phyloP scores from a whole-genome alignment of 2,797 vertebrate genomes.

The Scolopax bukidnonensis region DNA sequence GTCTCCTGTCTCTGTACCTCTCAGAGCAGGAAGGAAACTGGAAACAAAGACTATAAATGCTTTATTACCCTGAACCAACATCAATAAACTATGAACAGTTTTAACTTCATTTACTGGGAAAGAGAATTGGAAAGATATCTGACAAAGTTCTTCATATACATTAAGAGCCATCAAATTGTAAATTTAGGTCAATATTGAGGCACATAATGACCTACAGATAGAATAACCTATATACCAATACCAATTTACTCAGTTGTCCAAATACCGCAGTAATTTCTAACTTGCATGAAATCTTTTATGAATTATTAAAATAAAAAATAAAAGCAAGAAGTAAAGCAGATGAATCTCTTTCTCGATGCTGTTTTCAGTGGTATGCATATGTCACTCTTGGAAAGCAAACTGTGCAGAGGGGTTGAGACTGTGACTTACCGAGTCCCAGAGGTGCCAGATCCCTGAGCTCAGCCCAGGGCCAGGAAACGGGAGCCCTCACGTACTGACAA shows the following conservation, averaged over 20 bases:
- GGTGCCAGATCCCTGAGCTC: accelerated
- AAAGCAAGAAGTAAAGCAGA: not conserved
- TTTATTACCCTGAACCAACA: conserved; percentile 49
- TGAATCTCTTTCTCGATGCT: not conserved
- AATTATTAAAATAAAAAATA: not conserved
- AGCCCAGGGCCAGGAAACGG: accelerated
- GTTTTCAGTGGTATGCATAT: accelerated
- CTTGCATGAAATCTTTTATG: not conserved
- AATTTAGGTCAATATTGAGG: not conserved
- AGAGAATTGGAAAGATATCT: not conserved
- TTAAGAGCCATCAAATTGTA: conserved; percentile 10
- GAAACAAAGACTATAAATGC: conserved; percentile 33
- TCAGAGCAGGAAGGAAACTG: conserved; percentile 37
- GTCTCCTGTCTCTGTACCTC: not conserved
- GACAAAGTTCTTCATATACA: conserved; percentile 38
- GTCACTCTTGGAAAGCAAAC: not conserved
- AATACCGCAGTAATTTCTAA: not conserved
- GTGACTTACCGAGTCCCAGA: not conserved
- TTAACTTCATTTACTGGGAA: conserved; percentile 48
- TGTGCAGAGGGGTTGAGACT: not conserved
- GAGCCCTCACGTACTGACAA: not conserved
- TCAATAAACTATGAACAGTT: conserved; percentile 35
- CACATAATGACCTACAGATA: not conserved
- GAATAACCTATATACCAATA: not conserved
- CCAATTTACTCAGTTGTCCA: not conserved